Base-by-base conservation (phyloP, 2,113 vertebrate species). In the Sterrhoptilus dennistouni region DNA sequence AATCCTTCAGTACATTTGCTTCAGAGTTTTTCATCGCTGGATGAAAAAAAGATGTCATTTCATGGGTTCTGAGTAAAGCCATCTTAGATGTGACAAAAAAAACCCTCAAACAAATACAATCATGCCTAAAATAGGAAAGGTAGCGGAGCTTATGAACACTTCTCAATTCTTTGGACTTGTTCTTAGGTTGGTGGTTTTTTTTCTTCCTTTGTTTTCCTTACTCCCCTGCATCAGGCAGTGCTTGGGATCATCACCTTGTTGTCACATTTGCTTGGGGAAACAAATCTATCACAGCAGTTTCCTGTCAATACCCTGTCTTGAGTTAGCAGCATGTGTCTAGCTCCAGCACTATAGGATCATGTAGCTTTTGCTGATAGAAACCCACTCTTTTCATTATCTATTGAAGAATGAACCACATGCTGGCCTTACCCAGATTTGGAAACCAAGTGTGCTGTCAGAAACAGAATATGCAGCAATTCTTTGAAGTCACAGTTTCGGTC, bases 161-260 rank as follows among this genome's bases (percentile, higher is more conserved):
- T 63, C 35, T 40, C 61, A 42, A 8, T 57, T 94, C 68, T 71
- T 76, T 45, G 52, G 76, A 33, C 84, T 84, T 36, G 27, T 77
- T 84, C 53, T 82, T 36, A 12, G 12, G 14, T 47, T 81, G 17
- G 6, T 45, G 35, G 0, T 24, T 85, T 69, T 42, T 71, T 25
- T 13, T 28, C 18, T 79, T 40, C 33, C 21, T 83, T 93, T 88
- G 56, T 93, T 94, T 97, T 93, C 31, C 61, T 80, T 19, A 4
- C 72, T 96, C 57, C 44, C 35, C 65, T 91, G 85, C 75, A 83
- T 94, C 94, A 95, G 61, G 45, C 63, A 77, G 45, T 56, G 66
- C 90, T 96, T 96, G 94, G 83, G 95, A 83, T 65, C 95, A 95
- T 97, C 91, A 95, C 90, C 78, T 89, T 97, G 91, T 96, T 97